A percentile compares a stretch with the other conserved stretches of the same genome.
Conservation (phyloP, 2,113 vertebrate species). For the Mungos mungo region DNA sequence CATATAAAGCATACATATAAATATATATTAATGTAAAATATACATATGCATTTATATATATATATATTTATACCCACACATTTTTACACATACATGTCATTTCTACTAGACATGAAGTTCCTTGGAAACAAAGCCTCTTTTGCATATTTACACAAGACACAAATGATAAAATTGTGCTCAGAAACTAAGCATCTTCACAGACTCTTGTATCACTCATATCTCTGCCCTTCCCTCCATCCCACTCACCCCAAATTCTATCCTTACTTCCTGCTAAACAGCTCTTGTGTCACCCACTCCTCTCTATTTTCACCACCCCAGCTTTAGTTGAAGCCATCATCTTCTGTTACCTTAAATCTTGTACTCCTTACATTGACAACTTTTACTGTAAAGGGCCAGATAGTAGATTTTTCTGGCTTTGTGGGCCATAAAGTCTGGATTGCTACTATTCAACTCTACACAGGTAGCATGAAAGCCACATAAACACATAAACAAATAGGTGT, state of each 20-base stretch:
- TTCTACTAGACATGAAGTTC: neutral
- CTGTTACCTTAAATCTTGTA: neutral
- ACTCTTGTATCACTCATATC: neutral
- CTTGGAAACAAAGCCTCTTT: constrained; percentile 12
- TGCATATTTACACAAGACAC: neutral
- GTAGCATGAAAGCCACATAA: neutral
- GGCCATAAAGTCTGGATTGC: neutral
- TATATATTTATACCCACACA: neutral
- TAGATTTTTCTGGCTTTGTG: neutral
- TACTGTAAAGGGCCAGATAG: neutral
- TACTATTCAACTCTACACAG: neutral
- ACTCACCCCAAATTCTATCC: neutral
- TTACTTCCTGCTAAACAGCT: neutral
- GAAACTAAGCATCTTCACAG: neutral
- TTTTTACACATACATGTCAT: neutral
- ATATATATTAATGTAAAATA: neutral
- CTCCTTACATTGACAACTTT: neutral
- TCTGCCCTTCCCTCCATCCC: neutral
- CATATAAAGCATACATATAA: neutral
- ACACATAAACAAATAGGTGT: neutral
- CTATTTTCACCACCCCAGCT: neutral
- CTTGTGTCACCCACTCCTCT: neutral
- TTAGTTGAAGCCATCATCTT: neutral
- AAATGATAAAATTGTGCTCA: neutral
- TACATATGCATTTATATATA: neutral